phyloP scores from a whole-genome alignment of 2,797 vertebrate genomes.

The Ctenosaura bakeri region DNA sequence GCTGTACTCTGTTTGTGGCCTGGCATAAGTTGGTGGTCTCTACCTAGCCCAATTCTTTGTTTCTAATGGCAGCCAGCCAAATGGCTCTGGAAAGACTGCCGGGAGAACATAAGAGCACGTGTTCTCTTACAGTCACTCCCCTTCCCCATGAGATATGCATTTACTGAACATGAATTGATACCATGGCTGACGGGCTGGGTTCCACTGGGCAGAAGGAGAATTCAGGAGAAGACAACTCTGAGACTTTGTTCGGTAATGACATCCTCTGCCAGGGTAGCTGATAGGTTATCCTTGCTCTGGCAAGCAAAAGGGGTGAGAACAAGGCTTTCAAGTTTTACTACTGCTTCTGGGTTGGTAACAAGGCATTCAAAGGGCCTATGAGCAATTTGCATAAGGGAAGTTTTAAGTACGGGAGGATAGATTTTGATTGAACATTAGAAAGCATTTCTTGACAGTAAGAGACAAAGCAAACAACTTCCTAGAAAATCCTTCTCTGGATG shows the following conservation, averaged over 20 bases:
- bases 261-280: neutral
- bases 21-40: neutral
- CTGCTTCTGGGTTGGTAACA: no score
- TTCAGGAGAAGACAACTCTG: no score
- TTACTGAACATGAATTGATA: neutral
- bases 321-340: neutral
- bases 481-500: no score
- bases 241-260: no score
- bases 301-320: neutral
- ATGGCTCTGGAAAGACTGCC: neutral
- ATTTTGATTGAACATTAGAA: no score
- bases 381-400: neutral
- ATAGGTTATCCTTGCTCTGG: neutral
- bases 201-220: no score
- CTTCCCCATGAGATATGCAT: neutral
- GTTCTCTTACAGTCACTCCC: neutral
- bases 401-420: no score
- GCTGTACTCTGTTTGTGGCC: neutral
- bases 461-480: no score
- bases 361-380: neutral
- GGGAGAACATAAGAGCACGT: neutral
- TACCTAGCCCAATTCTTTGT: neutral
- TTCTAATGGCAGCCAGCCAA: neutral
- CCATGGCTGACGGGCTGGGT: neutral
- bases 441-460: no score